Percentiles rank a stretch among this genome's conserved stretches.
These are phyloP conservation scores for Trypoxylon attenuatum DNA, from an alignment of 2,888 invertebrate genomes.

Conservation along the genomic window DNA sequence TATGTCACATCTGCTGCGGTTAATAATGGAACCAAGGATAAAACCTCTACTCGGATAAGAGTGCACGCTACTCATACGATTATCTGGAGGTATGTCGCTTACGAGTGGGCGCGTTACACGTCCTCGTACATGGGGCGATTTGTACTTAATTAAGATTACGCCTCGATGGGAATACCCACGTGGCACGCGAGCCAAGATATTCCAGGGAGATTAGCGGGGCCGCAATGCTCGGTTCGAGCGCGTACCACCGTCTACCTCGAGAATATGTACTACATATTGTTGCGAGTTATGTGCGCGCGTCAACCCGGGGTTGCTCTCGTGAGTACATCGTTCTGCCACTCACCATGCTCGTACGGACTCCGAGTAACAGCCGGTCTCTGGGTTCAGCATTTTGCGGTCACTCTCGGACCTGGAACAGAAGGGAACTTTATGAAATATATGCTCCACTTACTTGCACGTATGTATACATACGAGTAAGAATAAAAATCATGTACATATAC, in stretches of 20 bases:
- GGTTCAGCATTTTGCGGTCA: slow-evolving; percentile 73
- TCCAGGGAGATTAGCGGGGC: slow-evolving; percentile 38
- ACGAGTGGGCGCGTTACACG: slow-evolving; percentile 24
- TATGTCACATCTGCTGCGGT: too few relatives aligned
- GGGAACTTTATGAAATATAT: not conserved
- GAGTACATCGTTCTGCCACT: slow-evolving; percentile 58
- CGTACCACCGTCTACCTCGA: too few relatives aligned
- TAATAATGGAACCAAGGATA: too few relatives aligned
- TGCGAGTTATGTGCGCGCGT: too few relatives aligned
- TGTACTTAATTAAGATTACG: slow-evolving; percentile 61
- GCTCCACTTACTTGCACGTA: too few relatives aligned
- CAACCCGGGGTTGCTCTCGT: too few relatives aligned
- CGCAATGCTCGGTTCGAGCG: slow-evolving; percentile 19
- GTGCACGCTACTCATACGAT: slow-evolving; percentile 28
- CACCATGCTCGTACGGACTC: slow-evolving; percentile 73
- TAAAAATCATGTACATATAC: too few relatives aligned
- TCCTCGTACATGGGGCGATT: slow-evolving; percentile 38
- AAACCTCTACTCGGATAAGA: too few relatives aligned
- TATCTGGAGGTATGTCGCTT: slow-evolving; percentile 12
- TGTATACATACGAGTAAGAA: too few relatives aligned
- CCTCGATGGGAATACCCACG: slow-evolving; percentile 56
- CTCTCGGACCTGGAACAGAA: slow-evolving; percentile 70
- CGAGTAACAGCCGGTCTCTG: slow-evolving; percentile 71
- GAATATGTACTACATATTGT: too few relatives aligned
- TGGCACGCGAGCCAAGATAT: slow-evolving; percentile 46